These are phyloP conservation scores for Temnothorax unifasciatus DNA, from an alignment of 2,888 invertebrate genomes.

Conservation along the genomic window DNA sequence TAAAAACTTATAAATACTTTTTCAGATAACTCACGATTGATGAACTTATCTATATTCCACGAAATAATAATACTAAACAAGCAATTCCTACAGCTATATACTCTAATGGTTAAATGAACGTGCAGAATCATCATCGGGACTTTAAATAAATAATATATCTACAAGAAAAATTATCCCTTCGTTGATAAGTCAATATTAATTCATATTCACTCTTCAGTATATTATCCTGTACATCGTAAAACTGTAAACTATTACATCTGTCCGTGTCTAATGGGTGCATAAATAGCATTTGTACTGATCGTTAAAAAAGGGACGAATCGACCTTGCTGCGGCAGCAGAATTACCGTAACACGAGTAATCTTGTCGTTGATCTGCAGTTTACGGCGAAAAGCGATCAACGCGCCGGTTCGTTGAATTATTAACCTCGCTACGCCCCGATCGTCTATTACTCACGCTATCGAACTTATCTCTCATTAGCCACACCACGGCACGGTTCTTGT, in stretches of 20 bases:
- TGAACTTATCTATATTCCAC: constrained; percentile 12
- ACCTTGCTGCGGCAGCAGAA: not conserved
- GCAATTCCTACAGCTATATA: not conserved
- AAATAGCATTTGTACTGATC: not conserved
- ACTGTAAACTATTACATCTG: constrained; percentile 3
- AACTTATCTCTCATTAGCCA: constrained; percentile 70
- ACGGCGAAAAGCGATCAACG: constrained; percentile 48
- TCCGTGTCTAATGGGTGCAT: not conserved
- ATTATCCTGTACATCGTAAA: constrained; percentile 6
- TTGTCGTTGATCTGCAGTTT: constrained; percentile 43
- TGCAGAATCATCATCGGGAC: not conserved
- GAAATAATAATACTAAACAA: constrained; percentile 12
- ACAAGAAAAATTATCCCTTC: not conserved
- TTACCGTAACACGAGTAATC: constrained; percentile 33
- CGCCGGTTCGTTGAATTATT: constrained; percentile 59
- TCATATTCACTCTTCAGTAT: not conserved
- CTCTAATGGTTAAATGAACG: not conserved
- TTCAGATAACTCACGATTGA: not conserved
- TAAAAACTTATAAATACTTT: constrained; percentile 20
- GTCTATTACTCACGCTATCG: constrained; percentile 60
- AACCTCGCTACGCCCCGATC: constrained; percentile 53
- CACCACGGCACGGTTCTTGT: constrained; percentile 36
- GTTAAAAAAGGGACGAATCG: not conserved
- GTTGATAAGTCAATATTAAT: constrained; percentile 7
- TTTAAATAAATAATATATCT: not conserved